phyloP scores from a whole-genome alignment of 2,888 invertebrate genomes.

The Chymomyza procnemis region DNA sequence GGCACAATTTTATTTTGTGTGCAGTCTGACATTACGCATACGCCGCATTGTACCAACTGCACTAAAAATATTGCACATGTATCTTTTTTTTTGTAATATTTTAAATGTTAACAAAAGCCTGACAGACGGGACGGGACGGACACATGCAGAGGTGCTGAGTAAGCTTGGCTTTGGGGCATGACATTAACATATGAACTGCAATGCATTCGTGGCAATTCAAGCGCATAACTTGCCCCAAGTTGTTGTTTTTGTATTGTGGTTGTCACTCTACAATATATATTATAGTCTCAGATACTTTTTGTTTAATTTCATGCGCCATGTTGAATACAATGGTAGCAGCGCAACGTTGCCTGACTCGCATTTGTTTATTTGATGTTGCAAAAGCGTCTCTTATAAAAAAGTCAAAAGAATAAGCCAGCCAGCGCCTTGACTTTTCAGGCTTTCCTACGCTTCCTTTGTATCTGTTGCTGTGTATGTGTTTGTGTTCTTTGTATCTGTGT shows the following conservation, averaged over 20 bases:
- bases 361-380: conserved; percentile 5
- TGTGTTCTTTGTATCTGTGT: no score
- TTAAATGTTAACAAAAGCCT: conserved; percentile 48
- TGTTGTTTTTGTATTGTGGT: conserved; percentile 20
- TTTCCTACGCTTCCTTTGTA: background rate
- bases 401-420: background rate
- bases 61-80: conserved; percentile 15
- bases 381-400: background rate
- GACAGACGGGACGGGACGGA: conserved; percentile 12
- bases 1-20: conserved; percentile 33
- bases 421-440: conserved; percentile 1
- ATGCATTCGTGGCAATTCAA: conserved; percentile 25
- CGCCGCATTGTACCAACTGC: conserved; percentile 15
- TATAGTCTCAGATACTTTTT: conserved; percentile 38
- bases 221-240: background rate
- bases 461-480: background rate
- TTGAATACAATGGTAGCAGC: conserved; percentile 8
- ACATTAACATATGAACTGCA: conserved; percentile 45
- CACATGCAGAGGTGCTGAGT: background rate
- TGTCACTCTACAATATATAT: conserved; percentile 37
- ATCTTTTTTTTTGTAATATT: conserved; percentile 49
- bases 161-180: conserved; percentile 10
- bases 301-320: conserved; percentile 43
- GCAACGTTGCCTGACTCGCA: conserved; percentile 19
- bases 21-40: conserved; percentile 35